A percentile compares a stretch with the other conserved stretches of the same genome.
Conservation (phyloP, 2,888 invertebrate species). For the Tipula lateralis region DNA sequence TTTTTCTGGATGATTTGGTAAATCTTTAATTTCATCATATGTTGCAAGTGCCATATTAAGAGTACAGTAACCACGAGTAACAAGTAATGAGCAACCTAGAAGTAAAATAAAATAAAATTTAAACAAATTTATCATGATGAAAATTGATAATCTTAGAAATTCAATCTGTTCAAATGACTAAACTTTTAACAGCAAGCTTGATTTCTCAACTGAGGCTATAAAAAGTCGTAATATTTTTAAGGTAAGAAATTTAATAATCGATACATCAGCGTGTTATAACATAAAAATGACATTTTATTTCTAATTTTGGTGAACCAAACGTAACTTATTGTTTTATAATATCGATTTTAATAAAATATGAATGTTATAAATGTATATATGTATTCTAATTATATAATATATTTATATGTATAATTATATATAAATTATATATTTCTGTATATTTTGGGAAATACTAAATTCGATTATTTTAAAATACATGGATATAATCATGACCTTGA, state of each 20-base stretch:
- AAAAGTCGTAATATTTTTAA: neutral
- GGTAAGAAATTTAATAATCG: neutral
- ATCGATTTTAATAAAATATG: too few species aligned
- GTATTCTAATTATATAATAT: too few species aligned
- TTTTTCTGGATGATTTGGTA: slow-evolving; percentile 50
- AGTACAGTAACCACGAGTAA: neutral
- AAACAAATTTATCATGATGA: neutral
- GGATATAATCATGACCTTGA: neutral
- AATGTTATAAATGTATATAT: too few species aligned
- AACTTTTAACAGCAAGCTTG: neutral
- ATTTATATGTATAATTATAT: too few species aligned
- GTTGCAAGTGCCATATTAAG: slow-evolving; percentile 40
- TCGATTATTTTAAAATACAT: neutral
- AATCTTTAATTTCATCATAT: slow-evolving; percentile 52
- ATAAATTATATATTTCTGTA: too few species aligned
- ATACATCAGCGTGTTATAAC: neutral
- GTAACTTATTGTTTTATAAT: too few species aligned
- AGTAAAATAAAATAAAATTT: neutral
- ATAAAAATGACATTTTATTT: too few species aligned
- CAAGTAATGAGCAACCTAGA: neutral
- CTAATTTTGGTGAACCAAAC: too few species aligned
- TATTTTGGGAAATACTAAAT: neutral
- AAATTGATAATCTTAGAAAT: neutral
- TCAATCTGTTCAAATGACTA: neutral
- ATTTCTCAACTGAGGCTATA: neutral